Percentiles rank a stretch among this genome's conserved stretches.
These are phyloP conservation scores for Acronicta psi DNA, from an alignment of 2,888 invertebrate species.

Conservation along the genomic window DNA sequence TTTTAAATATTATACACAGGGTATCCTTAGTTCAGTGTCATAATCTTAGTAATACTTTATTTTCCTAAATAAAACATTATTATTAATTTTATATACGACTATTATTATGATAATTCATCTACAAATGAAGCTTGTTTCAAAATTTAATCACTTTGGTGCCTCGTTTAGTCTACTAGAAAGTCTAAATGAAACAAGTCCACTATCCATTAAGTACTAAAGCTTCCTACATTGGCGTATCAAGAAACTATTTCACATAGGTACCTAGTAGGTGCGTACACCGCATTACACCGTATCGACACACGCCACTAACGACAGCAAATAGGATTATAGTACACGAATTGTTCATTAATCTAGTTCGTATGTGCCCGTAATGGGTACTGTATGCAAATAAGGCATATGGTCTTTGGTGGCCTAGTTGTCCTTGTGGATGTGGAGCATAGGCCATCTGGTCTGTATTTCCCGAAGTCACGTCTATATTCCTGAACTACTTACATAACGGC, in stretches of 20 bases:
- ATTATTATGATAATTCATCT: no score
- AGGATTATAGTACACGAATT: constrained; percentile 73
- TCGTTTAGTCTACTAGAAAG: background rate
- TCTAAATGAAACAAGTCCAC: background rate
- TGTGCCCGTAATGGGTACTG: constrained; percentile 65
- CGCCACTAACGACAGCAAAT: constrained; percentile 65
- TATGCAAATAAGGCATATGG: constrained; percentile 54
- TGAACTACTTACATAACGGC: no score
- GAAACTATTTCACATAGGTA: constrained; percentile 56
- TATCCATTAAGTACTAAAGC: constrained; percentile 21
- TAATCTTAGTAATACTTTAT: no score
- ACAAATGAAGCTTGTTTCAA: no score
- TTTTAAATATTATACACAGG: no score
- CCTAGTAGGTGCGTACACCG: constrained; percentile 26
- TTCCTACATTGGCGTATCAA: constrained; percentile 37
- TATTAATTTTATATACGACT: no score
- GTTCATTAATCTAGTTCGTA: constrained; percentile 73
- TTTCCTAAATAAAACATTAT: no score
- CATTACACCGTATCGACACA: constrained; percentile 55
- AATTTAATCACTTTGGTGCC: no score
- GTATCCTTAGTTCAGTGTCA: no score
- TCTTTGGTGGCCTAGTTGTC: background rate
- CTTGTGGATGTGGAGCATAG: background rate
- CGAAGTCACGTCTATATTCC: no score
- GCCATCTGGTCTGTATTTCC: no score